Evolutionary conservation across 2,888 invertebrate genomes (phyloP), one percentile per base, ranked within the genome.

Genomic region (Eucera pruinosa): DNA sequence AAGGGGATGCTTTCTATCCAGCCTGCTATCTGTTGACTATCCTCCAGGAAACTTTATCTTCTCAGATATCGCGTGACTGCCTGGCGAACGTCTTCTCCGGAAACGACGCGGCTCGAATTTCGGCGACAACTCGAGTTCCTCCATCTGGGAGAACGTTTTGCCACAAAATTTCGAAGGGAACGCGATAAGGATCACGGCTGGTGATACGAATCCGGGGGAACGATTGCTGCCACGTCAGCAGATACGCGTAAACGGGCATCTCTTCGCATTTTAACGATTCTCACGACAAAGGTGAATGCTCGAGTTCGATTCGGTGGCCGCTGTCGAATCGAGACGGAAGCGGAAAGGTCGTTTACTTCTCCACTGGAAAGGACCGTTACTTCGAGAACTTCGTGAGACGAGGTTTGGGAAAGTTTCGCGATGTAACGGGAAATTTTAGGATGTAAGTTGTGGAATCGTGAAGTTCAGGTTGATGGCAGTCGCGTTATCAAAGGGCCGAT

Each of bases 41-140:
- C 27, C 52, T 50, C 60, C 18, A 13, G 18, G 33, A 43, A 30
- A 68, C 64, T 83, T 88, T 88, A 88, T 88, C 88, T 82, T 79
- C 57, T 79, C 83, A 82, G 79, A 88, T 85, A 86, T 85, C 86
- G 76, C 75, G 80, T 76, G 81, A 86, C 80, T 78, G 82, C 77
- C 80, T 83, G 82, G 79, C 78, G 86, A 86, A 85, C 86, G 82
- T 79, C 80, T 81, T 78, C 73, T 70, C 72, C 48, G 64, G 65
- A 39, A 58, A 74, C 61, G 65, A 58, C 69, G 61, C 68, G 61
- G 61, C 54, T 65, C 55, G 79, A 81, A 79, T 83, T 82, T 82
- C 84, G 74, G 71, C 78, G 61, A 65, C 67, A 66, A 76, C 75
- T 80, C 76, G 68, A 61, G 60, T 39, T 30, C 58, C 50, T 75